Base-by-base conservation (phyloP, 2,888 invertebrate genomes). In the Nomada fabriciana region DNA sequence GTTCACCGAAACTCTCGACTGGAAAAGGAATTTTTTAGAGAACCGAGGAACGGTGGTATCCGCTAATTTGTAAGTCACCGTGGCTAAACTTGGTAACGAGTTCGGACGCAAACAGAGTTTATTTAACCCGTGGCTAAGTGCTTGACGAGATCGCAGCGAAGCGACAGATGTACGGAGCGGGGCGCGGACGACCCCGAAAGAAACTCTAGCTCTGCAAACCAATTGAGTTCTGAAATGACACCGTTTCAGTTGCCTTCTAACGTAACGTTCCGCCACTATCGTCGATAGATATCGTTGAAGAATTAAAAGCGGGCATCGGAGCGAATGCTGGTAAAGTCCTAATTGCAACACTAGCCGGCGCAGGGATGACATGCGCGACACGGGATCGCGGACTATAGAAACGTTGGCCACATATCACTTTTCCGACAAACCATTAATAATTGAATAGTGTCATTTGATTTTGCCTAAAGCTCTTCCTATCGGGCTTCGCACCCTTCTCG, bases 391-490 rank as follows among this genome's bases (percentile, higher is more conserved):
- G 25, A 25, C 25, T 2, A 25, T 25, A 25, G 25, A 25, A 25
- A 25, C 25, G 2, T 25, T 25, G 25, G 2, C 25, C 2, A 25
- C 2, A 25, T 2, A 25, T 36, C 7, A 36, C 7, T 36, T 36
- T 36, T 5, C 7, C 36, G 36, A 7, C 36, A 5, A 5, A 7
- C 7, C 36, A 36, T 36, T 36, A 36, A 36, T 5, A 36, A 36
- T 36, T 5, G 1, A 79, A 61, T 72, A 57, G 69, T 72, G 70
- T 85, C 81, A 84, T 86, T 80, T 63, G 67, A 72, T 80, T 83
- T 55, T 64, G 43, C 80, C 68, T 75, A 29, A 36, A 10, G 53
- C 69, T 43, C 59, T 68, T 57, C 60, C 59, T 52, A 10, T 3
- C 59, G 18, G 15, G 18, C n/a, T 15, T n/a, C 65, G 65, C 59